Percentiles rank a stretch among this genome's conserved stretches.
phyloP scores from a whole-genome alignment of 2,888 invertebrate genomes.

The Pristionchus fissidentatus region DNA sequence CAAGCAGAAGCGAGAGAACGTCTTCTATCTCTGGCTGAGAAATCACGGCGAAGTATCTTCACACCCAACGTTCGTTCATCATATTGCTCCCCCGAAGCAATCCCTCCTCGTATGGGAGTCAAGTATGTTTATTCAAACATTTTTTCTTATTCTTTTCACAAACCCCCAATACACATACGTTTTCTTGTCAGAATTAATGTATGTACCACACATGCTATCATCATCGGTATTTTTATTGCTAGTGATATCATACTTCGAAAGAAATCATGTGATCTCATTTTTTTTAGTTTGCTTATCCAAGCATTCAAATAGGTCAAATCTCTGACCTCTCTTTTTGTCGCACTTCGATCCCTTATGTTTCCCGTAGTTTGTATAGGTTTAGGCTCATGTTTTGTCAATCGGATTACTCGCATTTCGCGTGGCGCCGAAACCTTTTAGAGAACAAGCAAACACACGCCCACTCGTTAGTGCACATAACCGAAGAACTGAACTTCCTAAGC shows the following conservation, averaged over 20 bases:
- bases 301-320: too few relatives aligned
- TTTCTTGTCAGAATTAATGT: not conserved
- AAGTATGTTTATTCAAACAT: constrained; percentile 27
- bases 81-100: constrained; percentile 38
- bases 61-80: constrained; percentile 33
- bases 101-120: constrained; percentile 45
- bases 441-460: constrained; percentile 5
- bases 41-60: constrained; percentile 42
- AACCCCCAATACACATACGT: not conserved
- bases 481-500: constrained; percentile 27
- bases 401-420: constrained; percentile 20
- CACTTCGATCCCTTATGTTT: too few relatives aligned
- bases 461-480: too few relatives aligned
- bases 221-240: too few relatives aligned
- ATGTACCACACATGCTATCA: too few relatives aligned
- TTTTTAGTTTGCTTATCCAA: too few relatives aligned
- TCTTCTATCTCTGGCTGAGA: constrained; percentile 47
- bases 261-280: too few relatives aligned
- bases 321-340: too few relatives aligned
- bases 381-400: not conserved
- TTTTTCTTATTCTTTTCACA: not conserved
- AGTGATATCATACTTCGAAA: too few relatives aligned
- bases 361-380: too few relatives aligned
- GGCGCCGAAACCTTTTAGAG: constrained; percentile 9
- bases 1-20: constrained; percentile 40